phyloP scores from a whole-genome alignment of 2,888 invertebrate genomes.

The Odontomyia ornata region DNA sequence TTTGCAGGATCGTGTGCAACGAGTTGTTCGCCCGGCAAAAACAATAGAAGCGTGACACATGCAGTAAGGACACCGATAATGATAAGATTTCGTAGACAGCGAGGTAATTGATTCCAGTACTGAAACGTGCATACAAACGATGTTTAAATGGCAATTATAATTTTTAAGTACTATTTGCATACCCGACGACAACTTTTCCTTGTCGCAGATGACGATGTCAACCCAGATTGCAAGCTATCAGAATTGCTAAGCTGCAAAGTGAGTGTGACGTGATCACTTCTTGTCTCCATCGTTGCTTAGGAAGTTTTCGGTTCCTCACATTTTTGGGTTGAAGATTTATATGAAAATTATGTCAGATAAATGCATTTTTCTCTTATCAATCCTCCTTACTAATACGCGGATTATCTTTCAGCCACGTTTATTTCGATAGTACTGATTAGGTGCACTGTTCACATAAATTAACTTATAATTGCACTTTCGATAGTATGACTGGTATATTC shows the following conservation, averaged over 20 bases:
- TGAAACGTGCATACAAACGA: constrained; percentile 58
- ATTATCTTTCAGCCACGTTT: too few species aligned
- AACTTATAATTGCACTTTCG: too few species aligned
- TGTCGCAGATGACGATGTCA: constrained; percentile 51
- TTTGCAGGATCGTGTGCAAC: constrained; percentile 52
- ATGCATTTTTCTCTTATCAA: neutral
- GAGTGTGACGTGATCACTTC: constrained; percentile 58
- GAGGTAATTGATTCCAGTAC: constrained; percentile 88
- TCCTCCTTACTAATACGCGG: too few species aligned
- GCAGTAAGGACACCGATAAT: constrained; percentile 71
- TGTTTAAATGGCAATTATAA: neutral
- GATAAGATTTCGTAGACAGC: constrained; percentile 81
- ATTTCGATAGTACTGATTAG: too few species aligned
- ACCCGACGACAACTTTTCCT: constrained; percentile 62
- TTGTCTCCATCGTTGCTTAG: constrained; percentile 54
- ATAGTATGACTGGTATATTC: too few species aligned
- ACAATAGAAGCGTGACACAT: constrained; percentile 69
- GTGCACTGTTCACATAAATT: too few species aligned
- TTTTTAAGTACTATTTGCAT: constrained; percentile 46
- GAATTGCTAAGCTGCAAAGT: constrained; percentile 55
- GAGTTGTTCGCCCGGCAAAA: constrained; percentile 66
- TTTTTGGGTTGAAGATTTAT: neutral
- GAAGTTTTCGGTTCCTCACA: neutral
- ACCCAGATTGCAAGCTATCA: constrained; percentile 50
- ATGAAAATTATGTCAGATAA: too few species aligned